Evolutionary conservation across 2,113 vertebrate genomes (phyloP), one percentile per base, ranked within the genome.

Genomic region (Cercocebus atys): DNA sequence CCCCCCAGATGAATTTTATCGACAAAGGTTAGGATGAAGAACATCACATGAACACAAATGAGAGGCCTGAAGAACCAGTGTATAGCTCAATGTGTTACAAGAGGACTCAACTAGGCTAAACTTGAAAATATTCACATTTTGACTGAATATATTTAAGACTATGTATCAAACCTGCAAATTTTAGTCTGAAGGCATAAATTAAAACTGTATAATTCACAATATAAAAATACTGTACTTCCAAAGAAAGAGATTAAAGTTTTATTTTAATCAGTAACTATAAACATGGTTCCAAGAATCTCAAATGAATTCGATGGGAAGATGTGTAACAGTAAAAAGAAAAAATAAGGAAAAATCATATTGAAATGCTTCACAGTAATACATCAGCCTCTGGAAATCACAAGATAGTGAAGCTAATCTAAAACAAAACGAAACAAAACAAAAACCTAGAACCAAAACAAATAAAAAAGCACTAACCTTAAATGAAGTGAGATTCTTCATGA

Each of bases 231-330:
- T 32, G 27, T 32, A 52, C 43, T 43, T 87, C 59, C 43, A 80
- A 87, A 93, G n/a, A 52, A 59, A 88, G 45, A 80, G 16, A 94
- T 55, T 72, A 80, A 96, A 80, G 30, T 59, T 90, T 94, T 79
- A 78, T 72, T 88, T 91, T n/a, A 70, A 61, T 88, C 40, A 57
- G 14, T 82, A 78, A 73, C 57, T 79, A 87, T 81, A 96, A 87
- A 40, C 12, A 86, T 59, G 10, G 3, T n/a, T 64, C 57, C 20
- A 57, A 84, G 27, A 68, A 92, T 64, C 45, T 66, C 50, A 94
- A 59, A 68, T 73, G 40, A 85, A 47, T 83, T 59, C 23, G 70
- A 38, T 72, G 50, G 55, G 35, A 22, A 89, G 25, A 64, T 68
- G 40, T 84, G 27, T 78, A 90, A 89, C 1, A 59, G 35, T 66